These are phyloP conservation scores for Pristiophorus japonicus DNA, from an alignment of 2,113 vertebrate species.

Conservation along the genomic window DNA sequence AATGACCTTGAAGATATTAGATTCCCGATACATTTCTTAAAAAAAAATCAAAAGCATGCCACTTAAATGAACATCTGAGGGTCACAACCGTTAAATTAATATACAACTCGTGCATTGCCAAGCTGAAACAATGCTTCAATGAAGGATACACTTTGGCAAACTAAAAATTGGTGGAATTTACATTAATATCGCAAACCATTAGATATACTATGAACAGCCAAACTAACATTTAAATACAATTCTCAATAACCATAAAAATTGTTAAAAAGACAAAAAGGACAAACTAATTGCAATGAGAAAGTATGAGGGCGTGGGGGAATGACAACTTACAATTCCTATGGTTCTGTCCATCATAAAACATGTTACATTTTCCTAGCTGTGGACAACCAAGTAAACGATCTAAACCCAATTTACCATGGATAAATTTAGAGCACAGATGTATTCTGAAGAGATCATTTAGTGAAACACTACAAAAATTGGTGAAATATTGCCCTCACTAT, in stretches of 20 bases:
- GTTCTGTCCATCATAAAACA: not conserved
- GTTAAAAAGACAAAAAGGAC: not conserved
- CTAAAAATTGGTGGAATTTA: not conserved
- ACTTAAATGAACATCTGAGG: not conserved
- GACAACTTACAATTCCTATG: not conserved
- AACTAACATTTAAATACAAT: not conserved
- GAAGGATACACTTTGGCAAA: not conserved
- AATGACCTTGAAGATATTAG: not conserved
- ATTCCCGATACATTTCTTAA: not conserved
- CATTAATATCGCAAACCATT: not conserved
- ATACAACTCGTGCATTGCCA: not conserved
- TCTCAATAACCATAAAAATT: not conserved
- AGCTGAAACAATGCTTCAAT: not conserved
- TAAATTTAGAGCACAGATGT: not conserved
- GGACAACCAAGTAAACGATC: not conserved
- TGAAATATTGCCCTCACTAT: not conserved
- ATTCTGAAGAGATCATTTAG: not conserved
- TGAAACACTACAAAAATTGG: not conserved
- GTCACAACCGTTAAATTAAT: not conserved
- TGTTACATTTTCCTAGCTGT: not conserved
- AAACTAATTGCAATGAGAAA: not conserved
- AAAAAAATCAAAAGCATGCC: not conserved
- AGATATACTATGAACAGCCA: not conserved
- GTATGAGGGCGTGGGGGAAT: not conserved
- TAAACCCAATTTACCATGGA: not conserved